Base-by-base conservation (phyloP, 2,888 invertebrate genomes). In the Salticus scenicus region DNA sequence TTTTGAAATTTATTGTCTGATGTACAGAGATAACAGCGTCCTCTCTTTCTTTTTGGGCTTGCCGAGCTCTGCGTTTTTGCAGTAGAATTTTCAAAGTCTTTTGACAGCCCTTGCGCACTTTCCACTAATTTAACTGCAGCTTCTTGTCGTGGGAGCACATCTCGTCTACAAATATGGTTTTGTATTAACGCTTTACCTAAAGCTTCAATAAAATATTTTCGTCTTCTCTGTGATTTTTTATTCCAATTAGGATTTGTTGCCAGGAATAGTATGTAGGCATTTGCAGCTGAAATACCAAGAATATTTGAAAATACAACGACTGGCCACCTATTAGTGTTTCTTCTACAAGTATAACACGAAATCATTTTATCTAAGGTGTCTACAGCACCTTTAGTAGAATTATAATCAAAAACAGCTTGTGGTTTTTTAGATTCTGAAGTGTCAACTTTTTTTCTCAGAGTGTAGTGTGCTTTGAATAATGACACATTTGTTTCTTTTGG, bases 371-470 rank as follows among this genome's bases (percentile, higher is more conserved):
- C n/a, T n/a, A n/a, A n/a, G n/a, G n/a, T n/a, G n/a, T n/a, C n/a
- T n/a, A n/a, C n/a, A n/a, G n/a, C n/a, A n/a, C n/a, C n/a, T n/a
- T n/a, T n/a, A n/a, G n/a, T n/a, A n/a, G n/a, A n/a, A n/a, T n/a
- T n/a, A n/a, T n/a, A n/a, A n/a, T n/a, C n/a, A n/a, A n/a, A n/a
- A n/a, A n/a, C n/a, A n/a, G n/a, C n/a, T n/a, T n/a, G n/a, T n/a
- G n/a, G n/a, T 27, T 66, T 57, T 66, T 66, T 66, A 66, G 30
- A 66, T 66, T 66, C 66, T 66, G 66, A 28, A 66, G 66, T 1
- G 2, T 0, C 66, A 66, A 30, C 66, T 0, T 66, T 10, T 1
- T 57, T 66, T n/a, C 14, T 66, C 30, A 5, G 30, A 30, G 1
- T 28, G 14, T 14, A 66, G 7, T 31, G 30, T 66, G 31, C 17